Conservation (phyloP, 1,140 invertebrate genomes). For the Lepidostoma basale region DNA sequence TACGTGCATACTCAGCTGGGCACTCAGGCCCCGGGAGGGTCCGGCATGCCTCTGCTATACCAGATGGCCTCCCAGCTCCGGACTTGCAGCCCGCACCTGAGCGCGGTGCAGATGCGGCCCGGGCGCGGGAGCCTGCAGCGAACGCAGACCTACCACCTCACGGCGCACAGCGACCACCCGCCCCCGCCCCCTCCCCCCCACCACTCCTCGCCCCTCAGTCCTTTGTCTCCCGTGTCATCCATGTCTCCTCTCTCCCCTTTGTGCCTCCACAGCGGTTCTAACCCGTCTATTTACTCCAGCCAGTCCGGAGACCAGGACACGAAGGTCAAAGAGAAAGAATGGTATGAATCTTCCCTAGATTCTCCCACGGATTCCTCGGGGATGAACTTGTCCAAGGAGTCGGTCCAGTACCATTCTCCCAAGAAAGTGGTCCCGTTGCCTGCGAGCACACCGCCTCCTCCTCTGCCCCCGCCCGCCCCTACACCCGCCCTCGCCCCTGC, state of each 20-base stretch:
- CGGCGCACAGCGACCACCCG: constrained; percentile 56
- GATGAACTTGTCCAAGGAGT: constrained; percentile 46
- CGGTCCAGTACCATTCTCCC: constrained; percentile 49
- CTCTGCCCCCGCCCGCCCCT: background rate
- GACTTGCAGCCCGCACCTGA: constrained; percentile 56
- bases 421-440: constrained; percentile 56
- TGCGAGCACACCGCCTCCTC: constrained; percentile 49
- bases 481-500: background rate
- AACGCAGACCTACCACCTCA: constrained; percentile 59
- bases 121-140: constrained; percentile 55
- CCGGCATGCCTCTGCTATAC: constrained; percentile 54
- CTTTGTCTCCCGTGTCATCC: too few species aligned
- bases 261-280: background rate
- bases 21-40: constrained; percentile 47
- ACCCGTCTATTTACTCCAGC: background rate
- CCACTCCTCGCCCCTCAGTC: background rate
- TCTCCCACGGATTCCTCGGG: constrained; percentile 53
- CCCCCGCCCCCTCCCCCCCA: background rate
- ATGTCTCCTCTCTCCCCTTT: background rate
- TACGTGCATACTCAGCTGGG: constrained; percentile 50
- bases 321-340: constrained; percentile 68
- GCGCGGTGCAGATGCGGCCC: constrained; percentile 51
- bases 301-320: constrained; percentile 47
- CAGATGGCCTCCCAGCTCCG: constrained; percentile 60
- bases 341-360: constrained; percentile 77